A percentile compares a stretch with the other conserved stretches of the same genome.
Evolutionary conservation across 1,140 invertebrate species (phyloP).

Genomic region (Dinoponera quadriceps): DNA sequence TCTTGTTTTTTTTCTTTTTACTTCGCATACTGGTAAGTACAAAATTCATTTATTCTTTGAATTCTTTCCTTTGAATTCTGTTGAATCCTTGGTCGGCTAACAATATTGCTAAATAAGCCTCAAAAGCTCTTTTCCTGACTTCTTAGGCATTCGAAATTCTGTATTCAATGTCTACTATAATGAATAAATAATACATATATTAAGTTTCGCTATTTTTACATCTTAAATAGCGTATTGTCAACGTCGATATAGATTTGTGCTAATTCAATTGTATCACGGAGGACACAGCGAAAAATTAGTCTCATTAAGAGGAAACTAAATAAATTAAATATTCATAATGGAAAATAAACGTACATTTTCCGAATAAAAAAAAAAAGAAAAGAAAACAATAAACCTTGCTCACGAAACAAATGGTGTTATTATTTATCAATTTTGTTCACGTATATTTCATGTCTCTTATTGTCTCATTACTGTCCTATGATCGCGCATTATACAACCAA

Average conservation of each 20-base stretch:
- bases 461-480: conserved; percentile 16
- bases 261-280: neutral
- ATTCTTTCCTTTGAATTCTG: neutral
- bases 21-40: neutral
- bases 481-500: conserved; percentile 11
- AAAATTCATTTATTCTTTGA: neutral
- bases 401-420: conserved; percentile 15
- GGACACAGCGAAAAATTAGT: neutral
- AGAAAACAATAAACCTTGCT: conserved; percentile 32
- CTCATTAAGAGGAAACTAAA: neutral
- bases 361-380: neutral
- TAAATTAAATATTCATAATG: conserved; percentile 1
- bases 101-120: neutral
- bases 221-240: neutral
- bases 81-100: neutral
- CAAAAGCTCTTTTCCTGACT: neutral
- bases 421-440: conserved; percentile 15
- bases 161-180: neutral
- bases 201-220: conserved; percentile 8
- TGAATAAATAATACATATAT: neutral
- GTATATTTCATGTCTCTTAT: conserved; percentile 28
- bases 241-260: neutral
- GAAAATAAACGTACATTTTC: conserved; percentile 9
- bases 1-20: too few species aligned
- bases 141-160: neutral